Percentiles rank a stretch among this genome's conserved stretches.
These are phyloP conservation scores for Onthophagus sagittarius DNA, from an alignment of 2,888 invertebrate genomes.

Conservation along the genomic window DNA sequence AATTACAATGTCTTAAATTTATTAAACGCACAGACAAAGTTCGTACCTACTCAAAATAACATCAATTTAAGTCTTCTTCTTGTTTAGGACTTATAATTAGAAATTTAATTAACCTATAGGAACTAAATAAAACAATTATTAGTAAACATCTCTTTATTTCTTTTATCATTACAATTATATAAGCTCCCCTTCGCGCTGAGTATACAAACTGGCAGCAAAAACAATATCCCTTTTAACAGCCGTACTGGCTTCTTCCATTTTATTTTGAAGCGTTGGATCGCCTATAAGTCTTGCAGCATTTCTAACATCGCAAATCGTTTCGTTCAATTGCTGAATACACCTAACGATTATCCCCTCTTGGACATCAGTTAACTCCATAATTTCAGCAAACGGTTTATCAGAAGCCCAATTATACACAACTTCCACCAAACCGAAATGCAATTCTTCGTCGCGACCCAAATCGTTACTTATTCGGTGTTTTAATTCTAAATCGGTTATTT, in stretches of 20 bases:
- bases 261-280: constrained; percentile 83
- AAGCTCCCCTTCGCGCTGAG: constrained; percentile 44
- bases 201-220: constrained; percentile 95
- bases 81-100: too few species aligned
- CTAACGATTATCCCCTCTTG: constrained; percentile 98
- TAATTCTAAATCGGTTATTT: constrained; percentile 64
- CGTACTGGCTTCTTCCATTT: constrained; percentile 92
- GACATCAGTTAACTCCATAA: constrained; percentile 87
- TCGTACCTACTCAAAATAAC: too few species aligned
- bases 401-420: constrained; percentile 97
- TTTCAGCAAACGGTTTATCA: constrained; percentile 88
- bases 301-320: constrained; percentile 82
- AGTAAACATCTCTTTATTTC: too few species aligned
- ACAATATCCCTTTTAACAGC: constrained; percentile 96
- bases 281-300: constrained; percentile 92
- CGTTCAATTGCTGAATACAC: constrained; percentile 94
- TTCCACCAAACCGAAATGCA: constrained; percentile 88
- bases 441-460: constrained; percentile 45
- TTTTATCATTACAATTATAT: constrained; percentile 2
- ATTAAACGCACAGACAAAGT: too few species aligned
- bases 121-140: too few species aligned
- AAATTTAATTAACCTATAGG: too few species aligned
- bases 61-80: too few species aligned
- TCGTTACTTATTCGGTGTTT: constrained; percentile 53
- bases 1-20: too few species aligned